Base-by-base conservation (phyloP, 2,797 vertebrate species). In the Octomys mimax region DNA sequence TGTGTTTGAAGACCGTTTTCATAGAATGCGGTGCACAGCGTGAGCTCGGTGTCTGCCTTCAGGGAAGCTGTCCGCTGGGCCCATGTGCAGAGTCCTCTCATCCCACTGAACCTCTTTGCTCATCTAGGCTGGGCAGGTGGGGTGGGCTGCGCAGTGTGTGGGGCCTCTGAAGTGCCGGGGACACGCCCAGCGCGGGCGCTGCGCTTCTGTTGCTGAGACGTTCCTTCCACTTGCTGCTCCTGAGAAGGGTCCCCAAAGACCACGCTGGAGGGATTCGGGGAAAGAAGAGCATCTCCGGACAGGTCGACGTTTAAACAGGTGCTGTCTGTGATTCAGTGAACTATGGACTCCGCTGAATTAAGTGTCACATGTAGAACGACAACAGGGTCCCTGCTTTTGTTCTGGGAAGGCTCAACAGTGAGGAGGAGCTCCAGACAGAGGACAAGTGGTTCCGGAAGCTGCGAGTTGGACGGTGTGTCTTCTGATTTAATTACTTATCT, bases 401-500 rank as follows among this genome's bases (percentile, higher is more conserved):
- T 90, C 16, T 61, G 10, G 10, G 28, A 73, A 46, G 36, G 52
- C 14, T 33, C 64, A 46, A 85, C 10, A 10, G 6, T 87, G 18
- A 52, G 10, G 11, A n/a, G 33, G 36, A 59, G 33, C 46, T n/a
- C 75, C 64, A 78, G 33, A 49, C 12, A 88, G 75, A 80, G 39
- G 75, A 85, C 75, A 12, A 39, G 93, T 91, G 80, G 61, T 88
- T 94, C 91, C 81, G 24, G 13, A 64, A 97, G 96, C 94, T 97
- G 93, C 11, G 26, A 92, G 85, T 95, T 93, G 98, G 98, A 97
- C 95, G 83, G 97, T 96, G 33, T 98, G 98, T 98, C 98, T 98
- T 98, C 98, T 98, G 98, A 98, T 98, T 98, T 98, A 99, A 98
- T 99, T 99, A 99, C 98, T 98, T 98, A 98, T 98, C 98, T 98